phyloP scores from a whole-genome alignment of 2,888 invertebrate species.

The Meiosimyza platycephala region DNA sequence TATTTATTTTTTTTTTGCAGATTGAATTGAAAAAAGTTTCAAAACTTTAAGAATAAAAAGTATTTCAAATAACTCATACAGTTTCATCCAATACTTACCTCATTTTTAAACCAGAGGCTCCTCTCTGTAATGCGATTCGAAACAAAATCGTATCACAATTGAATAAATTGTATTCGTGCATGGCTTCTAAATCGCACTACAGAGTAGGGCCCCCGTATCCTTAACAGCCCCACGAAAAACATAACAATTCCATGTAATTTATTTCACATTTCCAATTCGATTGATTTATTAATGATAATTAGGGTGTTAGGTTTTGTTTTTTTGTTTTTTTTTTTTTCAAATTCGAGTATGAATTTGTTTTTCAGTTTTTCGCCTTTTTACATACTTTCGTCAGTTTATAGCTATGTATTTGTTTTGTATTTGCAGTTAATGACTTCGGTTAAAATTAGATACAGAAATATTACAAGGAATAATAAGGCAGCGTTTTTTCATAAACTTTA shows the following conservation, averaged over 20 bases:
- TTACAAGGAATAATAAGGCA: slow-evolving; percentile 42
- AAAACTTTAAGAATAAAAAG: no score
- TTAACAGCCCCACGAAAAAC: background rate
- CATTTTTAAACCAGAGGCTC: no score
- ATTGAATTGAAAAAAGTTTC: no score
- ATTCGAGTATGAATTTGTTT: background rate
- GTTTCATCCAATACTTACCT: no score
- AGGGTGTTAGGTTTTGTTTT: background rate
- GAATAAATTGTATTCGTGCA: no score
- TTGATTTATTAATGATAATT: slow-evolving; percentile 13
- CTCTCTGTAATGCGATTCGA: no score
- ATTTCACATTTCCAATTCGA: slow-evolving; percentile 15
- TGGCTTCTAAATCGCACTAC: no score
- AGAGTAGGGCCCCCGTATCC: no score
- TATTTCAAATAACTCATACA: no score
- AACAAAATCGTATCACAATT: no score
- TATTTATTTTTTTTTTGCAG: no score
- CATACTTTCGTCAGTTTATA: slow-evolving; percentile 26
- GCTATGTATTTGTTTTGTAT: slow-evolving; percentile 13
- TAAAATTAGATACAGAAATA: slow-evolving; percentile 32
- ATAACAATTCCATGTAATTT: background rate
- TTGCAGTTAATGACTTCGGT: slow-evolving; percentile 29
- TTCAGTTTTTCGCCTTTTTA: slow-evolving; percentile 20
- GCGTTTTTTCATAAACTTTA: slow-evolving; percentile 32
- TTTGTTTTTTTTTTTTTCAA: slow-evolving; percentile 12